A percentile compares a stretch with the other conserved stretches of the same genome.
Evolutionary conservation across 2,888 invertebrate genomes (phyloP).

Genomic region (Netelia melanura): DNA sequence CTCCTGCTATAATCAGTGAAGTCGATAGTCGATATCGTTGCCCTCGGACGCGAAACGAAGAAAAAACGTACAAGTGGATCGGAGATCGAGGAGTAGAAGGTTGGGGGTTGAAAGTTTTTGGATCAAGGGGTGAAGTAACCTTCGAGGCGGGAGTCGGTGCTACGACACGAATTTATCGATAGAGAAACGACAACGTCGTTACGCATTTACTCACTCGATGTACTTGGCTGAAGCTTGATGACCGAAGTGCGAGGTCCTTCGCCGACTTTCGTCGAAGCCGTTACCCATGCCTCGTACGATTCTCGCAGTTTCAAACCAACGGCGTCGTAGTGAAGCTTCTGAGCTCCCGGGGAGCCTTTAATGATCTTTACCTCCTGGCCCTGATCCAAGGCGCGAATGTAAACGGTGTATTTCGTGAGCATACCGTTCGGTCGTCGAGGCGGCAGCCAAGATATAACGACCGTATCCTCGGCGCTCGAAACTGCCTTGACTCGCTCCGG

Average conservation of each 20-base stretch:
- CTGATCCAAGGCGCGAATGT: slow-evolving; percentile 86
- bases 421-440: slow-evolving; percentile 88
- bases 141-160: background rate
- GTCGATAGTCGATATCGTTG: slow-evolving; percentile 52
- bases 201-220: slow-evolving; percentile 80
- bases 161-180: too few relatives aligned
- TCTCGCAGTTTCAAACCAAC: slow-evolving; percentile 86
- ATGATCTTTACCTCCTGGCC: slow-evolving; percentile 86
- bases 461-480: slow-evolving; percentile 86
- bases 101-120: background rate
- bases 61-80: background rate
- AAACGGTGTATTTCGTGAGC: slow-evolving; percentile 88
- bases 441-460: slow-evolving; percentile 89
- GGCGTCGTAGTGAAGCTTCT: slow-evolving; percentile 86
- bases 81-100: background rate
- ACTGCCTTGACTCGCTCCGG: slow-evolving; percentile 88
- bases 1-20: slow-evolving; percentile 41
- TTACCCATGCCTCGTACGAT: slow-evolving; percentile 88
- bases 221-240: slow-evolving; percentile 85
- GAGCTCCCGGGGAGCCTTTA: slow-evolving; percentile 84
- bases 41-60: slow-evolving; percentile 4
- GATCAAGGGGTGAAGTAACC: background rate
- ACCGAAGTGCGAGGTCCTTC: slow-evolving; percentile 87
- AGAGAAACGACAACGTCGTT: slow-evolving; percentile 17
- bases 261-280: slow-evolving; percentile 88